Conservation (phyloP, 1,140 invertebrate genomes). For the Drosophila bocki region DNA sequence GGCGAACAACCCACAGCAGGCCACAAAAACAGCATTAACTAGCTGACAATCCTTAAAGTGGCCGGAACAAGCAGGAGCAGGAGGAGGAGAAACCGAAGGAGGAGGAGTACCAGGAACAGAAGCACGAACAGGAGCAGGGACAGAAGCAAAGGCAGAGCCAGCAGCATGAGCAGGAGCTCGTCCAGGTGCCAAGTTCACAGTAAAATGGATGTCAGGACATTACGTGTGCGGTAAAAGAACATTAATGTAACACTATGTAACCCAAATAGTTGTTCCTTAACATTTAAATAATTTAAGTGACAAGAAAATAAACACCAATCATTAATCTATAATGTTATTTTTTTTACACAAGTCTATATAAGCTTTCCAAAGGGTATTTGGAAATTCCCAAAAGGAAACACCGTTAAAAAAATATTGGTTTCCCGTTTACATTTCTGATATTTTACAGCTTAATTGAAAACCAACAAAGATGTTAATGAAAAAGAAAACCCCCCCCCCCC, state of each 20-base stretch:
- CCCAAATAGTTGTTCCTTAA: neutral
- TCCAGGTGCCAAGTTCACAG: conserved; percentile 38
- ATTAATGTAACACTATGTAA: conserved; percentile 20
- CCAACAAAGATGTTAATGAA: conserved; percentile 44
- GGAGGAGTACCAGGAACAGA: neutral
- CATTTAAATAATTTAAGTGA: neutral
- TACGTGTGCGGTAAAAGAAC: conserved; percentile 13
- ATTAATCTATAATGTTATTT: neutral
- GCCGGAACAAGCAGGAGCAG: neutral
- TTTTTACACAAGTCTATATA: neutral
- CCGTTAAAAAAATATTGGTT: conserved; percentile 21
- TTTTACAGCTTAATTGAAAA: conserved; percentile 35
- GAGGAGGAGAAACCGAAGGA: neutral
- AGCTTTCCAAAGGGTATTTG: neutral
- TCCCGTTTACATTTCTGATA: conserved; percentile 1
- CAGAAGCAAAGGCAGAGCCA: neutral
- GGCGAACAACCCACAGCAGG: conserved; percentile 45
- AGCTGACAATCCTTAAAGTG: conserved; percentile 56
- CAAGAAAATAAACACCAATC: neutral
- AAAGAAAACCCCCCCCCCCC: conserved; percentile 10
- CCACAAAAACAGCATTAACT: conserved; percentile 52
- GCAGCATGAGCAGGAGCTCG: neutral
- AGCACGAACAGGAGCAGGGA: neutral
- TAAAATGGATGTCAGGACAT: conserved; percentile 22
- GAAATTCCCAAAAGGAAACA: neutral